These are phyloP conservation scores for Pachypanchax playfairii DNA, from an alignment of 2,113 vertebrate genomes.

Conservation along the genomic window DNA sequence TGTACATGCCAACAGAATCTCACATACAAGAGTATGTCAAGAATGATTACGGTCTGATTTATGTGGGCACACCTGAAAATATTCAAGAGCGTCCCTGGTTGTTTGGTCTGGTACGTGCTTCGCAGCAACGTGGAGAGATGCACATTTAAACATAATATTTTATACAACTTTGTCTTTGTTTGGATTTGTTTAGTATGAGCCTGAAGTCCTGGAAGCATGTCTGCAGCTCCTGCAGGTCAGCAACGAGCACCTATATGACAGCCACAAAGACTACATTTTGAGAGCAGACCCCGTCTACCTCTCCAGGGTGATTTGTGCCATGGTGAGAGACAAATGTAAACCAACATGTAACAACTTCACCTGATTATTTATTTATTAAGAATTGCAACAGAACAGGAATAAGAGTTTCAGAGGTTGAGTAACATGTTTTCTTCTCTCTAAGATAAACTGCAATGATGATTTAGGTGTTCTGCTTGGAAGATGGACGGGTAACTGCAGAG, in stretches of 20 bases:
- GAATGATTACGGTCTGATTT: slow-evolving; percentile 65
- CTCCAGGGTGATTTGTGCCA: slow-evolving; percentile 67
- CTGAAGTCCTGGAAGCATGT: slow-evolving; percentile 66
- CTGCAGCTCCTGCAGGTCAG: slow-evolving; percentile 65
- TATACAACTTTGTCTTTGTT: not conserved
- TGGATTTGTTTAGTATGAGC: slow-evolving; percentile 57
- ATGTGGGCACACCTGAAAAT: slow-evolving; percentile 57
- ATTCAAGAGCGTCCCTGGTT: slow-evolving; percentile 52
- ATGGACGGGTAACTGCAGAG: slow-evolving; percentile 54
- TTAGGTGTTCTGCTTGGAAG: slow-evolving; percentile 55
- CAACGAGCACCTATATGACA: slow-evolving; percentile 48
- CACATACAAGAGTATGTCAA: slow-evolving; percentile 65
- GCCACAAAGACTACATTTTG: slow-evolving; percentile 42
- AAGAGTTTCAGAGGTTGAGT: too few species aligned
- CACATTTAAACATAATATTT: not conserved
- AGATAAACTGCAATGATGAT: slow-evolving; percentile 69
- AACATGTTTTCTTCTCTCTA: slow-evolving; percentile 1
- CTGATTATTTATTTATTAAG: too few species aligned
- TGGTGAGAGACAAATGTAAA: too few species aligned
- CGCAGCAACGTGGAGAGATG: not conserved
- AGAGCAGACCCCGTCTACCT: slow-evolving; percentile 65
- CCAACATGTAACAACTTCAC: too few species aligned
- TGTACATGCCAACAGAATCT: slow-evolving; percentile 58
- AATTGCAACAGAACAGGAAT: too few species aligned
- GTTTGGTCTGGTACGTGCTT: slow-evolving; percentile 64